These are phyloP conservation scores for Anastatus disparis DNA, from an alignment of 1,140 invertebrate genomes.

Conservation along the genomic window DNA sequence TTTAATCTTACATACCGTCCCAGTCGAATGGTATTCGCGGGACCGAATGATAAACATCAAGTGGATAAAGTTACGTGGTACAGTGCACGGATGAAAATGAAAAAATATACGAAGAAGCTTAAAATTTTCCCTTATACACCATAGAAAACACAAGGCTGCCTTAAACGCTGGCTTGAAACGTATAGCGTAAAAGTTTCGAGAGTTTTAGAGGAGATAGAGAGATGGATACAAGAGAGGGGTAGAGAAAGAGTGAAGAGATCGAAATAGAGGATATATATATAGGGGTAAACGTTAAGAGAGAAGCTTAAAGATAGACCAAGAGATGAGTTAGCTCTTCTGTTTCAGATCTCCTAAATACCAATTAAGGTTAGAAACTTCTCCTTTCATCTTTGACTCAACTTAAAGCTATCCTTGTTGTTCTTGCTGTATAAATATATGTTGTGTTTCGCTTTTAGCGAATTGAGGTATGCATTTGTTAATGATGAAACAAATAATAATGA, in stretches of 20 bases:
- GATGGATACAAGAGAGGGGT: constrained; percentile 41
- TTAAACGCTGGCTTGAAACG: no score
- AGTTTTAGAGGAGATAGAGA: constrained; percentile 41
- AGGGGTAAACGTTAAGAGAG: no score
- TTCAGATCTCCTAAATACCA: constrained; percentile 66
- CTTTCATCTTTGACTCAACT: constrained; percentile 66
- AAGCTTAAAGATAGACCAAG: background rate
- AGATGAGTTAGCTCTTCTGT: constrained; percentile 48
- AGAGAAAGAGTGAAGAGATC: background rate
- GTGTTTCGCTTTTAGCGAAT: no score
- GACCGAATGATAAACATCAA: constrained; percentile 60
- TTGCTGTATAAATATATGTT: no score
- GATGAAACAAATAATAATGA: no score
- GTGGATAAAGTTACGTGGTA: constrained; percentile 44
- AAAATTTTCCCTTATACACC: no score
- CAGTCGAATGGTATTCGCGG: constrained; percentile 40
- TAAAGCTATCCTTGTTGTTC: no score
- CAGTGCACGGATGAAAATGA: no score
- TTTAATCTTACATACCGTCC: no score
- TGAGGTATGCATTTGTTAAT: no score
- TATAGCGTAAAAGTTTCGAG: background rate
- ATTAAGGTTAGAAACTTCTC: constrained; percentile 65
- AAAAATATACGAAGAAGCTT: no score
- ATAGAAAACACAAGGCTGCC: no score
- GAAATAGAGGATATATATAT: background rate